These are phyloP conservation scores for Umimayanthus kanabou DNA, from an alignment of 92 coral and sea anemone genomes.

Conservation along the genomic window DNA sequence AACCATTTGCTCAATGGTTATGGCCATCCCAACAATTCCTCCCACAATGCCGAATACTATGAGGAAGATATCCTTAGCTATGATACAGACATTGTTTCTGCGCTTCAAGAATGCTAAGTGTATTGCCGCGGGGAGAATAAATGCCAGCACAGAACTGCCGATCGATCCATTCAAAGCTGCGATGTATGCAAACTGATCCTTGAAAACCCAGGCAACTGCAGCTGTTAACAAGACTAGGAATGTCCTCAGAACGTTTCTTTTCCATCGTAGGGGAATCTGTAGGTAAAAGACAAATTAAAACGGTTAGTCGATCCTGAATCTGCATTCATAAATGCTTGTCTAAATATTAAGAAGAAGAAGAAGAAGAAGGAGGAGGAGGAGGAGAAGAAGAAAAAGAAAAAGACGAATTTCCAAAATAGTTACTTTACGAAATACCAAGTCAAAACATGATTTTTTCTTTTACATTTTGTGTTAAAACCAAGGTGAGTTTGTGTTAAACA, in stretches of 20 bases:
- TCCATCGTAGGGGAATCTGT: constrained; percentile 82
- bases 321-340: too few species aligned
- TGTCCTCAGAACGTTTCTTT: constrained; percentile 77
- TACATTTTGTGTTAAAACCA: too few species aligned
- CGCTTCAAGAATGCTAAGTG: constrained; percentile 70
- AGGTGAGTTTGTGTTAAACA: too few species aligned
- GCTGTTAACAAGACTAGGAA: constrained; percentile 75
- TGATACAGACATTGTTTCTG: constrained; percentile 42
- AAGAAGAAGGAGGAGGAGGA: too few species aligned
- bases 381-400: too few species aligned
- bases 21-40: constrained; percentile 76
- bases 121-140: constrained; percentile 81
- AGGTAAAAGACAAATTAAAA: not conserved
- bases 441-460: too few species aligned
- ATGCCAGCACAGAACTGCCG: constrained; percentile 88
- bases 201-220: constrained; percentile 74
- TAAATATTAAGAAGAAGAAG: too few species aligned
- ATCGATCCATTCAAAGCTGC: constrained; percentile 83
- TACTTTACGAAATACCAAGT: too few species aligned
- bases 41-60: constrained; percentile 81
- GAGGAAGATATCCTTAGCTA: constrained; percentile 75
- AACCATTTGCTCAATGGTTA: constrained; percentile 71
- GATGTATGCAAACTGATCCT: constrained; percentile 89
- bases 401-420: too few species aligned
- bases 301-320: not conserved